Evolutionary conservation across 53 echinoderm and acorn worm genomes (phyloP).

Genomic region (Henricia sp.): DNA sequence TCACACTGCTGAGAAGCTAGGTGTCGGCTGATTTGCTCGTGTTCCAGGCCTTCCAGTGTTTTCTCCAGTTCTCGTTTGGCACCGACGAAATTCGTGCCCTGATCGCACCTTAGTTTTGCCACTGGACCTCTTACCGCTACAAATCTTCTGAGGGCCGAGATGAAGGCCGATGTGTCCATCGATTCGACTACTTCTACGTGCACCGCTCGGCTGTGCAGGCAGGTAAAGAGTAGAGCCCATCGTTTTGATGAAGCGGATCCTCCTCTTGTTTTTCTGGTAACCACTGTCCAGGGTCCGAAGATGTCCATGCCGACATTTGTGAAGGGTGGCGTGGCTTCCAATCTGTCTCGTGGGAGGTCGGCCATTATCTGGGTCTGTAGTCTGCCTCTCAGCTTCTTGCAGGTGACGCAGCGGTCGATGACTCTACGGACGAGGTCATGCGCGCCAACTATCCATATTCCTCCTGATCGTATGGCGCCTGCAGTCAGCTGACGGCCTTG

Average conservation of each 20-base stretch:
- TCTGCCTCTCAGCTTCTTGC: conserved; percentile 22
- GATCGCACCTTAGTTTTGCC: conserved; percentile 54
- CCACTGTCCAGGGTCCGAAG: too few relatives aligned
- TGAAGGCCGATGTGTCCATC: conserved; percentile 67
- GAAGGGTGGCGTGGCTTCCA: conserved; percentile 43
- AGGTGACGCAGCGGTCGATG: conserved; percentile 12
- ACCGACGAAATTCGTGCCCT: too few relatives aligned
- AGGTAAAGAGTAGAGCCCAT: conserved; percentile 59
- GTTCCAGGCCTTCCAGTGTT: neutral
- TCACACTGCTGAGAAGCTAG: conserved; percentile 36
- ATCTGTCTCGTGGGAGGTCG: conserved; percentile 54
- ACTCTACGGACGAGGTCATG: too few relatives aligned
- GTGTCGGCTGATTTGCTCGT: neutral
- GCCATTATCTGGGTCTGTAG: conserved; percentile 52
- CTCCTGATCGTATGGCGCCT: too few relatives aligned
- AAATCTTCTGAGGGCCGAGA: conserved; percentile 60
- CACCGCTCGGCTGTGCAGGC: conserved; percentile 50
- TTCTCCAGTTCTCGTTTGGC: conserved; percentile 53
- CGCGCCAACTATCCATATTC: too few relatives aligned
- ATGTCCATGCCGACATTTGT: too few relatives aligned
- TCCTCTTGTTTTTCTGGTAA: conserved; percentile 50
- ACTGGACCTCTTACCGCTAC: conserved; percentile 70
- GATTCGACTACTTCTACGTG: conserved; percentile 55
- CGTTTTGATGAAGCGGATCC: conserved; percentile 29
- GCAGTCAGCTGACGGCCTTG: conserved; percentile 57